These are phyloP conservation scores for Pachyrhynchus sulphureomaculatus DNA, from an alignment of 1,140 invertebrate species.

Conservation along the genomic window DNA sequence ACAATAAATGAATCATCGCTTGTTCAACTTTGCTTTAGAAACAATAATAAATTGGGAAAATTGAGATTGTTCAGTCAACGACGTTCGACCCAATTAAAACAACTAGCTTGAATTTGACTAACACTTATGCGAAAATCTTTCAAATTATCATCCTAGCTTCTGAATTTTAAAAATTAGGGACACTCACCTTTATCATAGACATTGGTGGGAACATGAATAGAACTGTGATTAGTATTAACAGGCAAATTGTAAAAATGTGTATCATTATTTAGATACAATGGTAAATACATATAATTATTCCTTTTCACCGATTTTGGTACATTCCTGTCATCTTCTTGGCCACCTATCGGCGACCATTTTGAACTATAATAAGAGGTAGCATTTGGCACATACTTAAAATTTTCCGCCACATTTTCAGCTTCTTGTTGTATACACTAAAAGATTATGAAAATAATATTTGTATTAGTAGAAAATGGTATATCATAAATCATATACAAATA, in stretches of 20 bases:
- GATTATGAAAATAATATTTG: neutral
- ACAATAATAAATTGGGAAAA: too few relatives aligned
- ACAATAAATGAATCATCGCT: too few relatives aligned
- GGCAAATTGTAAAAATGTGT: conserved; percentile 83
- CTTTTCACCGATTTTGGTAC: conserved; percentile 49
- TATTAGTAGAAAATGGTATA: too few relatives aligned
- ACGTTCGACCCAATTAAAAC: too few relatives aligned
- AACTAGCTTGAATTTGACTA: neutral
- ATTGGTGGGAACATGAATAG: conserved; percentile 93
- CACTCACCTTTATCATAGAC: conserved; percentile 77
- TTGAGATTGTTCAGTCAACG: too few relatives aligned
- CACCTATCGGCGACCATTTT: conserved; percentile 62
- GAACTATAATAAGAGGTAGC: conserved; percentile 64
- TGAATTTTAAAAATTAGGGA: neutral
- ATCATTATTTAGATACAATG: conserved; percentile 66
- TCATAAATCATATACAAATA: too few relatives aligned
- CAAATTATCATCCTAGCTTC: neutral
- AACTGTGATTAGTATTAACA: conserved; percentile 80
- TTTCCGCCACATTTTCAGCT: conserved; percentile 65
- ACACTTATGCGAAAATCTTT: neutral
- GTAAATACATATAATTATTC: conserved; percentile 52
- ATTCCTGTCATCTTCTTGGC: conserved; percentile 42
- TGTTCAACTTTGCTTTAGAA: too few relatives aligned
- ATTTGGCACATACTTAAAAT: conserved; percentile 61
- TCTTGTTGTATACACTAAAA: conserved; percentile 68